Evolutionary conservation across 2,888 invertebrate species (phyloP).

Genomic region (Poecilobothrus nobilitatus): DNA sequence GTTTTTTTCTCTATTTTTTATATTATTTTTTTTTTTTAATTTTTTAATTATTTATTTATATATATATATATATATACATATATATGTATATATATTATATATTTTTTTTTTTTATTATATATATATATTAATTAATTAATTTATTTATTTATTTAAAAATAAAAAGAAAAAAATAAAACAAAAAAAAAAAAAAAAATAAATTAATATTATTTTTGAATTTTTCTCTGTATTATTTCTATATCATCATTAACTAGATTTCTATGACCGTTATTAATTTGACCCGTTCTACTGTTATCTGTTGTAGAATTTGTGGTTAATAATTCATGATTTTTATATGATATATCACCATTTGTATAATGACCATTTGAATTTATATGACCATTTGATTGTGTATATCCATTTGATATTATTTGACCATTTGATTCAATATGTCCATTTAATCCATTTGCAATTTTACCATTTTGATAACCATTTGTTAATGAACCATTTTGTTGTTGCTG

Average conservation of each 20-base stretch:
- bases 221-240: constrained; percentile 39
- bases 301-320: background rate
- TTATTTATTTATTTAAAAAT: constrained; percentile 15
- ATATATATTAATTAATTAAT: background rate
- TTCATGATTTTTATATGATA: background rate
- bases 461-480: constrained; percentile 30
- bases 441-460: constrained; percentile 21
- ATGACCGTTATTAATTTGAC: constrained; percentile 13
- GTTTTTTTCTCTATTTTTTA: constrained; percentile 20
- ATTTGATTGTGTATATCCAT: constrained; percentile 27
- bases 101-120: no score
- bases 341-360: background rate
- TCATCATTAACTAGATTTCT: constrained; percentile 29
- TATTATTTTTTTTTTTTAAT: constrained; percentile 15
- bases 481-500: background rate
- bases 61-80: constrained; percentile 22
- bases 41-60: constrained; percentile 21
- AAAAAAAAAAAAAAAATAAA: constrained; percentile 22
- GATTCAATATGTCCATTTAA: constrained; percentile 25
- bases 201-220: constrained; percentile 43
- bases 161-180: constrained; percentile 13
- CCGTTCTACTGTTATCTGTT: background rate
- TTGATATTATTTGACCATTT: constrained; percentile 28
- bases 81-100: constrained; percentile 21
- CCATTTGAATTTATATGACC: constrained; percentile 13